Conservation (phyloP, 2,797 vertebrate genomes). For the Falco concolor region DNA sequence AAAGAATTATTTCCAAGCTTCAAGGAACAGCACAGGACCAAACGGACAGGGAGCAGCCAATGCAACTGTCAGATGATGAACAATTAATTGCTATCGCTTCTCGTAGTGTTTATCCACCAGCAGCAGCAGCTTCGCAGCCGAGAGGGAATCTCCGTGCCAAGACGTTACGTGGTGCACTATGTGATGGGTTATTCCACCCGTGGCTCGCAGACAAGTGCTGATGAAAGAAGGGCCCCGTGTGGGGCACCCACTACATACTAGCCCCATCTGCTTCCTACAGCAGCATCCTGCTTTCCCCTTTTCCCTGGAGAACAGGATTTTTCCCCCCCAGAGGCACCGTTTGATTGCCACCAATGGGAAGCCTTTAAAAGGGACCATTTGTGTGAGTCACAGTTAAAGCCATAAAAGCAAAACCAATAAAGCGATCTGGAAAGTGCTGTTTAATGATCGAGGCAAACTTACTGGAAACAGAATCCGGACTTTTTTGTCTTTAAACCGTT, state of each 20-base stretch:
- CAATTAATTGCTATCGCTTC: not conserved
- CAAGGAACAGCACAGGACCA: not conserved
- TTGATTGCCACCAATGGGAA: not conserved
- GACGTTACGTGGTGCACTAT: not conserved
- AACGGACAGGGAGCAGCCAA: not conserved
- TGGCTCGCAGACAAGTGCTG: not conserved
- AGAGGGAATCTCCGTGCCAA: not conserved
- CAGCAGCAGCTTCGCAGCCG: not conserved
- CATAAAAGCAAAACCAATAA: slow-evolving; percentile 49
- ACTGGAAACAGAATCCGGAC: slow-evolving; percentile 19
- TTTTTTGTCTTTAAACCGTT: not conserved
- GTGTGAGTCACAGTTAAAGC: slow-evolving; percentile 15
- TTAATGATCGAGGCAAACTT: slow-evolving; percentile 47
- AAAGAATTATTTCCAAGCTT: not conserved
- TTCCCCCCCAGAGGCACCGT: not conserved
- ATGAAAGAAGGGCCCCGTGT: not conserved
- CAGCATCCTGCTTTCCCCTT: not conserved
- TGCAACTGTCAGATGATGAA: not conserved
- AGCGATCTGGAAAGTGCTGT: slow-evolving; percentile 10
- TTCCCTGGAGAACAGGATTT: not conserved
- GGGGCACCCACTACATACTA: not conserved
- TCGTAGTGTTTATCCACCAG: not conserved
- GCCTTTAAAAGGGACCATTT: slow-evolving; percentile 10
- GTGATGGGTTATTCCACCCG: not conserved
- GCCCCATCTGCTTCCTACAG: not conserved